Evolutionary conservation across 2,888 invertebrate genomes (phyloP).

Genomic region (Cephonodes hylas): DNA sequence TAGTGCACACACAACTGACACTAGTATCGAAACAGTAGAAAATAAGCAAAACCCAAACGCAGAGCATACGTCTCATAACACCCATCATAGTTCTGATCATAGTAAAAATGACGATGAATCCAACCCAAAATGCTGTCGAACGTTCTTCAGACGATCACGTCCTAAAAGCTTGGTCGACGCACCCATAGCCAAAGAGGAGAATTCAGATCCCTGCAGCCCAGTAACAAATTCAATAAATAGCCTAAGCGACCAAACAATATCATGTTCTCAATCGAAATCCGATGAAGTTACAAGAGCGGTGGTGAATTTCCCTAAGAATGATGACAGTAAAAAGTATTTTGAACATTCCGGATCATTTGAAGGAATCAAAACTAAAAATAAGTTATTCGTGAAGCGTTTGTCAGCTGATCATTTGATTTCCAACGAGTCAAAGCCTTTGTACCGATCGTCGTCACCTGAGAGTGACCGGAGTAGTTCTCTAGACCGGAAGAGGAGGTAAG

Average conservation of each 20-base stretch:
- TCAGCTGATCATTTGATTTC: constrained; percentile 76
- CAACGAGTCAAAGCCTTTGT: constrained; percentile 65
- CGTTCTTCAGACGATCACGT: constrained; percentile 70
- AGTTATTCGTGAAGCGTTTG: constrained; percentile 72
- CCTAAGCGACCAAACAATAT: constrained; percentile 60
- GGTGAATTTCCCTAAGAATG: constrained; percentile 66
- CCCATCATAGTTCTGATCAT: constrained; percentile 41
- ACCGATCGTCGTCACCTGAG: constrained; percentile 71
- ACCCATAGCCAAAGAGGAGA: constrained; percentile 53
- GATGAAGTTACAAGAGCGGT: constrained; percentile 72
- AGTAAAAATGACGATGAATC: constrained; percentile 57
- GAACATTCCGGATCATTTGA: constrained; percentile 76
- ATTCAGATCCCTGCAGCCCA: constrained; percentile 64
- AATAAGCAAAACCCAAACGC: constrained; percentile 43
- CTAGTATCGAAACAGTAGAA: constrained; percentile 43
- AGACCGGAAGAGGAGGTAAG: constrained; percentile 71
- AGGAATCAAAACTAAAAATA: constrained; percentile 69
- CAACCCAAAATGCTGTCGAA: constrained; percentile 68
- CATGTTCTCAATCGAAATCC: constrained; percentile 60
- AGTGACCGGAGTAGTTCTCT: constrained; percentile 75
- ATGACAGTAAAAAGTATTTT: constrained; percentile 64
- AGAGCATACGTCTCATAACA: constrained; percentile 47
- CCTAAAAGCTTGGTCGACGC: constrained; percentile 68
- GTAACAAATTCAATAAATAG: constrained; percentile 63
- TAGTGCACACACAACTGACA: constrained; percentile 58